Evolutionary conservation across 2,888 invertebrate species (phyloP), one percentile per base, ranked within the genome.

Genomic region (Tetropium fuscum): DNA sequence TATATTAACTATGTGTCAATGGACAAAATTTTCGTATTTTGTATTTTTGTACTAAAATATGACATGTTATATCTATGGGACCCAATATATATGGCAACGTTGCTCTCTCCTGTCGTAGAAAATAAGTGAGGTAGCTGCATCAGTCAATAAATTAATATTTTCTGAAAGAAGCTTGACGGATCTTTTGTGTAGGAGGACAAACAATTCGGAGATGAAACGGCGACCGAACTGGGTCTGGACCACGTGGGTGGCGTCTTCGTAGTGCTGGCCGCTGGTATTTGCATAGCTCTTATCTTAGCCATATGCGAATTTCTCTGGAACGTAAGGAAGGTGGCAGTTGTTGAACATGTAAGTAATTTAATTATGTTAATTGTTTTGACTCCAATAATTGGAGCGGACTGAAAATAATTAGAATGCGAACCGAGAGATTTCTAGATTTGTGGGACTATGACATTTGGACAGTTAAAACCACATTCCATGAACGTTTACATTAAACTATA

Each of bases 241-340:
- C 95, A 97, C 80, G 94, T 96, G 0, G 95, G 95, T 67, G 96
- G 97, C 68, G 94, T 96, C 40, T 97, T 96, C 79, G 86, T 96
- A 18, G 94, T 97, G 2, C 84, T 97, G 4, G 87, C 90, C 1
- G 82, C 86, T 5, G 96, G 96, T 0, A 88, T 92, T 41, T 74
- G 85, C 1, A 78, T 90, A 13, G 91, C 94, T 0, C 83, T 92
- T 32, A 61, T 90, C 1, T 87, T 96, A 11, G 93, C 94, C 3
- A 80, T 94, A 6, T 83, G 90, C 13, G 96, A 98, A 79, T 95
- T 97, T 76, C 81, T 94, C 11, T 89, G 94, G 88, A 93, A 95
- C 78, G 89, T 94, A 1, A 87, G 90, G 67, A 86, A 91, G 74
- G 88, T 93, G 43, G 88, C 92, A 16, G 88, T 90, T 1, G 88